These are phyloP conservation scores for Megastigmus dorsalis DNA, from an alignment of 2,888 invertebrate species.

Conservation along the genomic window DNA sequence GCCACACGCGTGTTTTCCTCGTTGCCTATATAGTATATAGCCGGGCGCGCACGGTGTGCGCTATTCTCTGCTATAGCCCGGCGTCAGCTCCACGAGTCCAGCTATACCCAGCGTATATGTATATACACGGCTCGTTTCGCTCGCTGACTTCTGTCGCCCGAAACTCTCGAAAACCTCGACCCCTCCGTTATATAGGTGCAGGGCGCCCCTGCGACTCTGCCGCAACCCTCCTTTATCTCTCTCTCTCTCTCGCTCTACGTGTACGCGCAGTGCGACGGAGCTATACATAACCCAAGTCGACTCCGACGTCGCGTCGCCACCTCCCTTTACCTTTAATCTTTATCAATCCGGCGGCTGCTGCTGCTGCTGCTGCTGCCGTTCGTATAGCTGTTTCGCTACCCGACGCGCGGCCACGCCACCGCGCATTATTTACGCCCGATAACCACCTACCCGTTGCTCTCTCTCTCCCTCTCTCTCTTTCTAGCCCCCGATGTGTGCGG, in stretches of 20 bases:
- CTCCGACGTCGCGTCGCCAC: constrained; percentile 53
- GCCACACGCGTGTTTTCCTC: too few species aligned
- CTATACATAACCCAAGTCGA: constrained; percentile 55
- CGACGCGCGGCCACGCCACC: constrained; percentile 65
- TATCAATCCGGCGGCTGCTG: constrained; percentile 68
- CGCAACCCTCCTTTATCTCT: background rate
- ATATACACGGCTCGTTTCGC: constrained; percentile 71
- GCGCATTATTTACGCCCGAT: constrained; percentile 72
- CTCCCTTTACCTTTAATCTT: constrained; percentile 72
- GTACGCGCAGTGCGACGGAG: constrained; percentile 43
- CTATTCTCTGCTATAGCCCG: background rate
- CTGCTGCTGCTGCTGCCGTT: constrained; percentile 38
- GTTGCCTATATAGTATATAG: too few species aligned
- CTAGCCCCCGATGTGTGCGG: background rate
- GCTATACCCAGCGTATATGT: too few species aligned
- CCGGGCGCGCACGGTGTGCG: too few species aligned
- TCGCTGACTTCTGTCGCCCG: constrained; percentile 74
- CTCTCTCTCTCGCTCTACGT: background rate
- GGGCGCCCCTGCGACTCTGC: constrained; percentile 57
- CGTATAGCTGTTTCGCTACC: too few species aligned
- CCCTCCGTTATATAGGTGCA: too few species aligned
- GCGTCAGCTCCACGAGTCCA: constrained; percentile 50
- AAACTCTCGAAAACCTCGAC: too few species aligned
- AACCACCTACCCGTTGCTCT: constrained; percentile 60
- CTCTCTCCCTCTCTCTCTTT: constrained; percentile 12